Base-by-base conservation (phyloP, 2,797 vertebrate genomes). In the Etheostoma nigrum region DNA sequence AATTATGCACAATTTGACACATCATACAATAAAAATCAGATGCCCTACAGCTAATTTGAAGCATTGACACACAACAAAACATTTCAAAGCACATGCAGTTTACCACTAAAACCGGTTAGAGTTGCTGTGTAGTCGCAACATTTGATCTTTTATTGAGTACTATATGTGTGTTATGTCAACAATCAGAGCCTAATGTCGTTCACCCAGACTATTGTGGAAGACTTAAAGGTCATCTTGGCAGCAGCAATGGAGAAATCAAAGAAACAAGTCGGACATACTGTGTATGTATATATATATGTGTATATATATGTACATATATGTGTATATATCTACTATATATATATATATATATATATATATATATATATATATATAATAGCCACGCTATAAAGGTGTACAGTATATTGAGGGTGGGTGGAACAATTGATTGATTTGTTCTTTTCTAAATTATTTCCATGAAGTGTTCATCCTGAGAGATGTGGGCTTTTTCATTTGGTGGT, bases 101-200 rank as follows among this genome's bases (percentile, higher is more conserved):
- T 21, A 54, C 83, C 76, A 62, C 58, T 30, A 36, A 49, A 80
- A 45, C 66, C 40, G 64, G 42, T 27, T 55, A 15, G 4, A 55
- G 49, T 21, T 23, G 40, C 53, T 61, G 15, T 80, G 52, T 58
- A 66, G 30, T 23, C 5, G 5, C 2, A 44, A 57, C 66, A 49
- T 67, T 82, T 49, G 45, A 47, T 23, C 27, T 72, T 67, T 76
- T 12, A 68, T 66, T 59, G 62, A 25, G 13, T 33, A 4, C 27
- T 27, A 27, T 27, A 45, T 61, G 3, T 57, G 48, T 55, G 36
- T 10, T 19, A 72, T 42, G 49, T 67, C 47, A 70, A n/a, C 73
- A 66, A 53, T 21, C 49, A 58, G 51, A 53, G 51, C 16, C 47
- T 19, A 49, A 48, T 44, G 44, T n/a, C 51, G 49, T 54, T 49